These are phyloP conservation scores for Cetonia aurata DNA, from an alignment of 2,888 invertebrate species.

Conservation along the genomic window DNA sequence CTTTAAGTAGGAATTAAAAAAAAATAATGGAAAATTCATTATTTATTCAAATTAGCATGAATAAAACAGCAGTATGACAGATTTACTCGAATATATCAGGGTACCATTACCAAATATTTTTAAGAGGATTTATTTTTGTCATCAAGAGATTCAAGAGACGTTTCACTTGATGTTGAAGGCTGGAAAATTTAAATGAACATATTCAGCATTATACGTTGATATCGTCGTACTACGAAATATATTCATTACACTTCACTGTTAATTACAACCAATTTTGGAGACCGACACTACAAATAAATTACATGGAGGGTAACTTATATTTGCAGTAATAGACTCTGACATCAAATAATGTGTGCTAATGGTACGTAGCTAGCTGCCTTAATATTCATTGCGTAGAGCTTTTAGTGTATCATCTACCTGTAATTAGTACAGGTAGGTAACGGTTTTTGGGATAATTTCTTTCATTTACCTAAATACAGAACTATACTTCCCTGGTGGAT, in stretches of 20 bases:
- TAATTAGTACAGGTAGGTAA: slow-evolving; percentile 9
- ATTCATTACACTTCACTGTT: slow-evolving; percentile 30
- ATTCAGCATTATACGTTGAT: not conserved
- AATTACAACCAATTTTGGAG: slow-evolving; percentile 32
- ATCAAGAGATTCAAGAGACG: no score
- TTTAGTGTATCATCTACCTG: slow-evolving; percentile 12
- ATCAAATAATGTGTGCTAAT: slow-evolving; percentile 40
- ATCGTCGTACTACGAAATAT: slow-evolving; percentile 16
- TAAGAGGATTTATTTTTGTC: no score
- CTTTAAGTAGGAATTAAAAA: no score
- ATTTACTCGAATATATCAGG: no score
- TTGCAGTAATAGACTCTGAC: slow-evolving; percentile 34
- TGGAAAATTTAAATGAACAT: no score
- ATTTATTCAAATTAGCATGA: no score
- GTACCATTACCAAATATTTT: no score
- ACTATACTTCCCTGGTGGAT: no score
- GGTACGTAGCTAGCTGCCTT: slow-evolving; percentile 20
- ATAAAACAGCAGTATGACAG: no score
- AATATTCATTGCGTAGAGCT: slow-evolving; percentile 20
- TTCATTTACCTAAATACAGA: no score
- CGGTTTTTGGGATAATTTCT: not conserved
- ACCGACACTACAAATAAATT: slow-evolving; percentile 37
- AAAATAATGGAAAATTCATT: no score
- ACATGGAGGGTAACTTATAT: slow-evolving; percentile 32
- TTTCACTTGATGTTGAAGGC: no score